Base-by-base conservation (phyloP, 2,797 vertebrate species). In the Pangasius sanitwongsei region DNA sequence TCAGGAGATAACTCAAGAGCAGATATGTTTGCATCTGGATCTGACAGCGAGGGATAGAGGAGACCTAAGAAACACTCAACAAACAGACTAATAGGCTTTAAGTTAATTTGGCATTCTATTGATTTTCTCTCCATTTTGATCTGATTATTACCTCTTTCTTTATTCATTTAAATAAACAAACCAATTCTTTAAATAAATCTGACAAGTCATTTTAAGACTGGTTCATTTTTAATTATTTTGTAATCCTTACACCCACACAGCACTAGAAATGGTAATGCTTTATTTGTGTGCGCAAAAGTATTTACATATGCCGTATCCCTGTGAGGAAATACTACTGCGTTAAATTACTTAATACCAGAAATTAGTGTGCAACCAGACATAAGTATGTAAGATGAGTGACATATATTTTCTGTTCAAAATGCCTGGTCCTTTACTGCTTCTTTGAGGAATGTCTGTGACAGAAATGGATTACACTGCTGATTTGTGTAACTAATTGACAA, bases 281-380 rank as follows among this genome's bases (percentile, higher is more conserved):
- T 70, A 65, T 70, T 25, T 85, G n/a, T 69, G 65, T 37, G 48
- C 44, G 28, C 70, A 67, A 28, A 25, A 78, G 12, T 18, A 65
- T 12, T 74, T 84, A 61, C 13, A 4, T 44, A 28, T 25, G 25
- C 31, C 11, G 16, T 6, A n/a, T 57, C 67, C 37, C 20, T 31
- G 11, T 72, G 53, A 67, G 57, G 48, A 78, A 65, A 41, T 31
- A 34, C 53, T 77, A 65, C 28, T 59, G 50, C 70, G 63, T 65
- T 89, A 9, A 80, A 86, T 86, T 11, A 86, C 48, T 85, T 77
- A 85, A 20, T 31, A 34, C 83, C 59, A 44, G 3, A 59, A 81
- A 55, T 34, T 28, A 67, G 34, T 12, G 16, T 69, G 70, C 28
- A 77, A 72, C 28, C 2, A 37, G 15, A n/a, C 70, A 31, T 53